Evolutionary conservation across 2,113 vertebrate genomes (phyloP), one percentile per base, ranked within the genome.

Genomic region (Scolopax mira): DNA sequence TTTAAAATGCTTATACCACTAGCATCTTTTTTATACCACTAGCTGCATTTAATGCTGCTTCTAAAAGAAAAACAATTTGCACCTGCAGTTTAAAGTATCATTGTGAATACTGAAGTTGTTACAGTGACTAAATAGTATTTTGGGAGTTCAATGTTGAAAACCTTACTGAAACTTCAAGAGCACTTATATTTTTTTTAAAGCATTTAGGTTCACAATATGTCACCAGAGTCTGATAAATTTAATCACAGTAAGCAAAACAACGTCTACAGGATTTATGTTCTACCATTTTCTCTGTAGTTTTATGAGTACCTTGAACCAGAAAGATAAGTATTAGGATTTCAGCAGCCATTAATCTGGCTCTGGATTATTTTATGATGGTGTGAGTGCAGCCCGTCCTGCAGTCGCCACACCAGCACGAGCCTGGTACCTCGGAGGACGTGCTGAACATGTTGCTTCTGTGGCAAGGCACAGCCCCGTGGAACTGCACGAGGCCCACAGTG

Each of bases 291-390:
- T 25, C 51, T 85, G 58, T 37, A 25, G 72, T 86, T 89, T 95
- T 95, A 96, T 41, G 89, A 91, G 89, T 66, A 95, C 79, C 90
- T 93, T 94, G 79, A 86, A 88, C 88, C 54, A 88, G 67, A 90
- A 85, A 95, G 90, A 93, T 96, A 96, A 95, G 92, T 88, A 71
- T 88, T 93, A 74, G 90, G 82, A 96, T 97, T 93, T 93, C 44
- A 18, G 79, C 69, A 67, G 72, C 85, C 85, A 91, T 80, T 96
- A 93, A 94, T 93, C 82, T 80, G 79, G 67, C 33, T 65, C 69
- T 44, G 46, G 79, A 90, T 94, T 94, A 88, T 86, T 95, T 94
- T 93, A 94, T 1, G 0, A 75, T n/a, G 52, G 73, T 44, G 46
- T 52, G 74, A 94, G 78, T 12, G 62, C 84, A 89, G 85, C 55